A percentile compares a stretch with the other conserved stretches of the same genome.
These are phyloP conservation scores for Numida meleagris DNA, from an alignment of 2,113 vertebrate genomes.

Conservation along the genomic window DNA sequence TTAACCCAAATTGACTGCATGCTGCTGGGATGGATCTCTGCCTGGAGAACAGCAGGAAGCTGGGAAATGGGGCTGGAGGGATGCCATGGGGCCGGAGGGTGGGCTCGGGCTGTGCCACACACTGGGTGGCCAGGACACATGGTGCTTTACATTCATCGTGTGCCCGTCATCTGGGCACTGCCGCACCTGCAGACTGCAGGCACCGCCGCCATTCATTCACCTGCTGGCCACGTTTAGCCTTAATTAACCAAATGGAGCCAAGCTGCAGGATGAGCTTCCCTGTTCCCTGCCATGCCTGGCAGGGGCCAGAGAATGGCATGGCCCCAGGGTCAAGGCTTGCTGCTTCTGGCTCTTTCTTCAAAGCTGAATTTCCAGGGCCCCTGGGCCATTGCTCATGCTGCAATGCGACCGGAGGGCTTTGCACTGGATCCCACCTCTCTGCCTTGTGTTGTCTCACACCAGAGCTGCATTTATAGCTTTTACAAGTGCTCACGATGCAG, in stretches of 20 bases:
- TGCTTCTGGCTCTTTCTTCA: not conserved
- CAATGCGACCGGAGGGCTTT: fast-evolving
- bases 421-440: fast-evolving
- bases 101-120: fast-evolving
- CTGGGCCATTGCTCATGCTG: fast-evolving
- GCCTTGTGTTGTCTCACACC: fast-evolving
- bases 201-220: fast-evolving
- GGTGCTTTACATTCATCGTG: not conserved
- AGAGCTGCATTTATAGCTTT: fast-evolving
- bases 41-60: conserved; percentile 37
- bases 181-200: not conserved
- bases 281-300: fast-evolving
- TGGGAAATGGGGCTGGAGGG: conserved; percentile 12
- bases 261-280: not conserved
- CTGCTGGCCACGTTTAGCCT: not conserved
- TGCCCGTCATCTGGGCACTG: fast-evolving
- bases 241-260: not conserved
- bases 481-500: fast-evolving
- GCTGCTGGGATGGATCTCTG: conserved; percentile 10
- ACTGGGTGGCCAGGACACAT: fast-evolving
- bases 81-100: not conserved
- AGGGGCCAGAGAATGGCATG: fast-evolving
- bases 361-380: not conserved
- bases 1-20: no score
- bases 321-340: fast-evolving